Percentiles rank a stretch among this genome's conserved stretches.
These are phyloP conservation scores for Ichneumoninae sp. DNA, from an alignment of 2,888 invertebrate genomes.

Conservation along the genomic window DNA sequence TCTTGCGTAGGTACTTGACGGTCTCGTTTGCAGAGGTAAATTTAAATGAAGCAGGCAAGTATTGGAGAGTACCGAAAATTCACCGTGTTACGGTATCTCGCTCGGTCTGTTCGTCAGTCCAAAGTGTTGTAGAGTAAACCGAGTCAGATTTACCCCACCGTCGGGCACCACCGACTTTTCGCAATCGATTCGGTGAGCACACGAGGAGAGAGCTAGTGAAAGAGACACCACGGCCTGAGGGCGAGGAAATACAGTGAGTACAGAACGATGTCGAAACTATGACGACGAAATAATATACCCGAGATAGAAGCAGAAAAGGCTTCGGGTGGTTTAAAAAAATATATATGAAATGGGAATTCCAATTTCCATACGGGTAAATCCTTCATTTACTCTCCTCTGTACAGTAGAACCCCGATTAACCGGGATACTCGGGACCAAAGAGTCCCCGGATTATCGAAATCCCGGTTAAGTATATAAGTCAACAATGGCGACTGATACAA, in stretches of 20 bases:
- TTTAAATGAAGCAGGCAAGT: slow-evolving; percentile 3
- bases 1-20: background rate
- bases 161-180: slow-evolving; percentile 36
- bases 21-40: slow-evolving; percentile 20
- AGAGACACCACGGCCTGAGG: background rate
- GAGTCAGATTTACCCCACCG: slow-evolving; percentile 34
- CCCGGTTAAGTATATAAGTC: no score
- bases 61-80: background rate
- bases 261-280: background rate
- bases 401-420: no score
- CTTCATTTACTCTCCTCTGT: no score
- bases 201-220: background rate
- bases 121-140: background rate
- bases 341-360: background rate
- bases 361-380: background rate
- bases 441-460: no score
- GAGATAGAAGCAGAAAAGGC: background rate
- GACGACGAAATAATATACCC: background rate
- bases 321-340: background rate
- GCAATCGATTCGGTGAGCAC: slow-evolving; percentile 47
- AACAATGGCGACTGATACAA: no score
- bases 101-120: background rate
- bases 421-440: no score
- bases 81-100: background rate
- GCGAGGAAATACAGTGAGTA: background rate